Percentiles rank a stretch among this genome's conserved stretches.
phyloP scores from a whole-genome alignment of 2,797 vertebrate genomes.

The Odontamblyopus rebecca region DNA sequence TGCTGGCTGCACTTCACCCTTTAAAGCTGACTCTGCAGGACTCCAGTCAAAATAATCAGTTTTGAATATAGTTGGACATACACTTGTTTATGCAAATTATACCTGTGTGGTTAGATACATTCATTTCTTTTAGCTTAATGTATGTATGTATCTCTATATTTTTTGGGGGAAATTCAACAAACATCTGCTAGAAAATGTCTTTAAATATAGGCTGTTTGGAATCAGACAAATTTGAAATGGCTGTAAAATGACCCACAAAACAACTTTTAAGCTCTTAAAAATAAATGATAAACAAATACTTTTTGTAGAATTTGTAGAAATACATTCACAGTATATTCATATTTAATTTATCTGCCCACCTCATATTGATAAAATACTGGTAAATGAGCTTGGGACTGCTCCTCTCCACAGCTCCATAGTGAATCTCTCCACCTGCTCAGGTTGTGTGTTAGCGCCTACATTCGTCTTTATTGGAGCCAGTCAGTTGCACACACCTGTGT shows the following conservation, averaged over 20 bases:
- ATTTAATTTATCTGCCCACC: too few species aligned
- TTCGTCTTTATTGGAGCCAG: constrained; percentile 39
- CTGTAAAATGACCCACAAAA: too few species aligned
- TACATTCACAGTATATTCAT: too few species aligned
- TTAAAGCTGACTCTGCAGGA: constrained; percentile 27
- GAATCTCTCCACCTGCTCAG: constrained; percentile 28
- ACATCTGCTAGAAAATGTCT: too few species aligned
- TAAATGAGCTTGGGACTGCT: neutral
- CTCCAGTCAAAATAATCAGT: constrained; percentile 1
- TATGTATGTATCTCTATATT: neutral
- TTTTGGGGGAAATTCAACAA: too few species aligned
- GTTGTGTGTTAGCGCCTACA: constrained; percentile 14
- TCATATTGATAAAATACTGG: neutral
- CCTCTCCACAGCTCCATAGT: neutral
- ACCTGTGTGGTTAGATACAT: neutral
- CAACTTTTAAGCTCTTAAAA: too few species aligned
- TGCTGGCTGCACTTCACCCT: constrained; percentile 19
- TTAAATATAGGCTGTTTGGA: too few species aligned
- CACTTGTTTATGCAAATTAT: neutral
- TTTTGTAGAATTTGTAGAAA: too few species aligned
- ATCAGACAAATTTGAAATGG: too few species aligned
- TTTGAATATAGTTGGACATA: neutral
- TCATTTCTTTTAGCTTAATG: neutral
- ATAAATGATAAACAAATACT: too few species aligned
- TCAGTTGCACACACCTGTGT: constrained; percentile 60